Evolutionary conservation across 2,888 invertebrate species (phyloP).

Genomic region (Lamproptera curius): DNA sequence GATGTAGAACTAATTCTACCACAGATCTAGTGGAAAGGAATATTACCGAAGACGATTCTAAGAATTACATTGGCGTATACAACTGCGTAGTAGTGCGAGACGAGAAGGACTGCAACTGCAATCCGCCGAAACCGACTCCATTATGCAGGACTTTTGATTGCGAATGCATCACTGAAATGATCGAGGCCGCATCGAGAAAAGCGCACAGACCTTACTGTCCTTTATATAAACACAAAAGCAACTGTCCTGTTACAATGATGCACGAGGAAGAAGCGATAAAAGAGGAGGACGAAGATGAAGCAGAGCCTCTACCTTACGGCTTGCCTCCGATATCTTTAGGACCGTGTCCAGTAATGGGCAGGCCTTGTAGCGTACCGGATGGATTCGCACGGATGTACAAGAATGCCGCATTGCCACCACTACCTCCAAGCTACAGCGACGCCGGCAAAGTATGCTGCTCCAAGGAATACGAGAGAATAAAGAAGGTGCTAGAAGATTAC

Average conservation of each 20-base stretch:
- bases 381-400: constrained; percentile 70
- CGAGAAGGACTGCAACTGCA: constrained; percentile 62
- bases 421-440: constrained; percentile 58
- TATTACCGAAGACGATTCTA: constrained; percentile 31
- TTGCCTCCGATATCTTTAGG: constrained; percentile 63
- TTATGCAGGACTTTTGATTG: constrained; percentile 66
- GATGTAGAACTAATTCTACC: background rate
- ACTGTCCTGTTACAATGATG: constrained; percentile 53
- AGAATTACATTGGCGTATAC: constrained; percentile 34
- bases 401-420: constrained; percentile 45
- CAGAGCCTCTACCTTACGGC: constrained; percentile 62
- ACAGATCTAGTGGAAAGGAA: constrained; percentile 26
- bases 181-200: constrained; percentile 49
- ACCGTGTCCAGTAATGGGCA: constrained; percentile 68
- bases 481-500: constrained; percentile 62
- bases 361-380: constrained; percentile 63
- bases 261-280: constrained; percentile 51
- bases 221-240: constrained; percentile 54
- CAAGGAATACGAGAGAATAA: constrained; percentile 66
- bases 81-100: constrained; percentile 47
- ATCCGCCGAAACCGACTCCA: constrained; percentile 55
- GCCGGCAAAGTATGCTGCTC: constrained; percentile 71
- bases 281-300: constrained; percentile 57
- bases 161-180: constrained; percentile 50
- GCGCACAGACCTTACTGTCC: constrained; percentile 62